Conservation (phyloP, 2,113 vertebrate species). For the Neopipo cinnamomea region DNA sequence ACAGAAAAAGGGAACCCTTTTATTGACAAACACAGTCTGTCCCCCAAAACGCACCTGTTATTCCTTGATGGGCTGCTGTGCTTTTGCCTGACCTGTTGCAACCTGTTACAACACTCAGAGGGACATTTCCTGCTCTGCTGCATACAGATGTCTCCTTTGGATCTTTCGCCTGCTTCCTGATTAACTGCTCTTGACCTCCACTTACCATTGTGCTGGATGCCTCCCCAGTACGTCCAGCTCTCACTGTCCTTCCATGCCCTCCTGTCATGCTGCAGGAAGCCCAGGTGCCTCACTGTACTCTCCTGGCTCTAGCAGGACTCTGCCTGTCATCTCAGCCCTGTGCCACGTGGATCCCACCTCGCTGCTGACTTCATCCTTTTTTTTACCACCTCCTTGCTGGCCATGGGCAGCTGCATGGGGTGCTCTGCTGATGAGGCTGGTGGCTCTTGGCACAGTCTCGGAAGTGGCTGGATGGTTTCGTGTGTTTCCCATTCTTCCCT, state of each 20-base stretch:
- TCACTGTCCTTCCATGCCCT: neutral
- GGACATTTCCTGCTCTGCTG: accelerated
- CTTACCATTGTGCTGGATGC: no score
- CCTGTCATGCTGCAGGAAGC: accelerated
- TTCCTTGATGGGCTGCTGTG: accelerated
- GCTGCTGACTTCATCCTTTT: accelerated
- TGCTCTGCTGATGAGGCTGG: neutral
- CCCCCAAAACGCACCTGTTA: accelerated
- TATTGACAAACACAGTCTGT: neutral
- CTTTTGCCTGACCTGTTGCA: neutral
- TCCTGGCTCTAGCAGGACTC: neutral
- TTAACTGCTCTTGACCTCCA: neutral
- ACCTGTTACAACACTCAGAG: neutral
- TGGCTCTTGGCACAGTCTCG: neutral
- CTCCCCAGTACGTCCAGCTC: accelerated
- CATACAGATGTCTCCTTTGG: neutral
- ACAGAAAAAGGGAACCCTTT: neutral
- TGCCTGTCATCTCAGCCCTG: accelerated
- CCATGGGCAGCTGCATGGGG: neutral
- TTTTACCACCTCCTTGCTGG: neutral
- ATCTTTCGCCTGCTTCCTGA: neutral
- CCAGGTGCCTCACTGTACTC: accelerated
- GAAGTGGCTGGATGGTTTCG: neutral
- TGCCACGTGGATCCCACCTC: accelerated
- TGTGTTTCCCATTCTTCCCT: neutral